Base-by-base conservation (phyloP, 1,140 invertebrate species). In the Apis florea region DNA sequence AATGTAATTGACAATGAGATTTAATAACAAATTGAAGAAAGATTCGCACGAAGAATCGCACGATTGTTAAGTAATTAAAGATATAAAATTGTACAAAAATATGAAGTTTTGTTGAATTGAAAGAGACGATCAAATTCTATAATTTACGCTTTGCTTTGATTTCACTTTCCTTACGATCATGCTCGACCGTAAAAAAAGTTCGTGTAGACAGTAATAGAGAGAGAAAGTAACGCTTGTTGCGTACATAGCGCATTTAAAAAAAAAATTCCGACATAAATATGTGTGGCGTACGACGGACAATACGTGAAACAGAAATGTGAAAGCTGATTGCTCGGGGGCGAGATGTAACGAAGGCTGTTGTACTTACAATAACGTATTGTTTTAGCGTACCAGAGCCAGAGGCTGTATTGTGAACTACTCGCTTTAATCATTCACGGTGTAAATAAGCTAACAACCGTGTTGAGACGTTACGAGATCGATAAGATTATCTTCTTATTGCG, bases 311-410 rank as follows among this genome's bases (percentile, higher is more conserved):
- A 31, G 61, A 72, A 58, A 59, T n/a, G 70, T 64, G 63, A 72
- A 79, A 69, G 75, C 63, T 21, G 24, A 82, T 72, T 82, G 83
- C 64, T 49, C 17, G 13, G 51, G 77, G 84, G 72, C 53, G 26
- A 26, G 53, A 76, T 79, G 70, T 78, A 83, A 85, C 81, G 84
- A 75, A 76, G 21, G 74, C 15, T 56, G 67, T 66, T 85, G 81
- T 82, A 74, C 70, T 74, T 74, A 71, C 49, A 68, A 56, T 53
- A 79, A 59, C 40, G 51, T 24, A 61, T 58, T 75, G 72, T 49
- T 67, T 83, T 73, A 73, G 19, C 26, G 9, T 19, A 72, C 19
- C 26, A 15, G 31, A 21, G 12, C 31, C 15, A 26, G 21, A 51
- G 47, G 70, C 19, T 59, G 56, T 21, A 53, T 47, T n/a, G 54